Base-by-base conservation (phyloP, 2,888 invertebrate species). In the Chouioia cunea region DNA sequence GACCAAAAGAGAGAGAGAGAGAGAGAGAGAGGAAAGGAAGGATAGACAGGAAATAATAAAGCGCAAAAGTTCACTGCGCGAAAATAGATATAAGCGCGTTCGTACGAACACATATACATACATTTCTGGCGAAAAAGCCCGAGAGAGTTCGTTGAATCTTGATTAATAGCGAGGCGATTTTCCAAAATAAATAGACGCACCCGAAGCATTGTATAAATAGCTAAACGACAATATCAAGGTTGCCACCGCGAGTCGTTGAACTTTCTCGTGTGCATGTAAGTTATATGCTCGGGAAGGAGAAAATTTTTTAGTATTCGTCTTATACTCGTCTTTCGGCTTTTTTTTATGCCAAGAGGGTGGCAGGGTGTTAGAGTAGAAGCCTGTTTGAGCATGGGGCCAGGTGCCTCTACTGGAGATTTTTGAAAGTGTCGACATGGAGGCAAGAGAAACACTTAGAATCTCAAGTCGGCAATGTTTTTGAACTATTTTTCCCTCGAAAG, bases 221-320 rank as follows among this genome's bases (percentile, higher is more conserved):
- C 36, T 36, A 36, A n/a, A 36, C 36, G 36, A 36, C 36, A 36
- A 36, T 23, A 23, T 16, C 20, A 44, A 44, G 23, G 4, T 20
- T 44, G 36, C 22, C 43, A 16, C 46, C 16, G 36, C 43, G 47
- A 65, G 65, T 65, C 65, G 65, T 65, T 65, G 65, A 65, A 65
- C 65, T 65, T 65, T 65, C 22, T 36, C 48, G 44, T 36, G n/a
- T 23, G 18, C 10, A 10, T n/a, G 47, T 10, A 6, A 2, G 14
- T 2, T 15, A 15, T 20, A 27, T 18, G 22, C 18, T 20, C 14
- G 36, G 53, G 53, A 53, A 43, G 22, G 43, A 16, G 53, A 52
- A 63, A 36, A 4, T 36, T 36, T 36, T 36, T 36, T 36, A 36
- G 36, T 10, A 10, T 36, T 12, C 10, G 36, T 6, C 36, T 36